Evolutionary conservation across 1,140 invertebrate genomes (phyloP), one percentile per base, ranked within the genome.

Genomic region (Globodera ellingtonae): DNA sequence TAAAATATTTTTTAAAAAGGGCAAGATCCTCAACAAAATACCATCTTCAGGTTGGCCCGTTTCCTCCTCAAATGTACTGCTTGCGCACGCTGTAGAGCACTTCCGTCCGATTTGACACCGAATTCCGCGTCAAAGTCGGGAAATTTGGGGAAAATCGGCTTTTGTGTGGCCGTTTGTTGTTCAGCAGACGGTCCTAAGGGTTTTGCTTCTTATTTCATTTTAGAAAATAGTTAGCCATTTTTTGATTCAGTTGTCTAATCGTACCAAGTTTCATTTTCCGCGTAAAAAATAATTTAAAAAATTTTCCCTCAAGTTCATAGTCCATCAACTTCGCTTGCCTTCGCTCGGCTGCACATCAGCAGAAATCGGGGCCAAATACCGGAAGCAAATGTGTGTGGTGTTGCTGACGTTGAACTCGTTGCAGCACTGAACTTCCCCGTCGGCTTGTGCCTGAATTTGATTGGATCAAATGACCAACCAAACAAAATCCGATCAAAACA

Each of bases 361-460:
- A 46, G n/a, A 44, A 4, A 3, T n/a, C 9, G 56, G 81, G 15
- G 70, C 21, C 78, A 77, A 82, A 67, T 88, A 86, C 6, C 81
- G 73, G 59, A 88, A 89, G 70, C 87, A 88, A 13, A 87, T 80
- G 72, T 89, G 84, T 15, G 82, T 76, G 13, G 83, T n/a, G 15
- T 59, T 69, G 44, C 75, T 89, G 48, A 77, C 75, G 77, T 82
- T 88, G 21, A 89, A 88, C 56, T 85, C 80, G 59, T 73, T 15
- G 72, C 87, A 88, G 72, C 86, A 86, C 75, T 85, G 79, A 50
- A 88, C 72, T 69, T 83, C 81, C 18, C 78, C 82, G 4, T 77
- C 75, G 35, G 75, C 47, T 15, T 35, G 56, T 13, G 21, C 35
- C 46, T 72, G 18, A 72, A 72, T 44, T 24, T 35, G 35, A 35